Evolutionary conservation across 2,113 vertebrate genomes (phyloP).

Genomic region (Struthidea cinerea): DNA sequence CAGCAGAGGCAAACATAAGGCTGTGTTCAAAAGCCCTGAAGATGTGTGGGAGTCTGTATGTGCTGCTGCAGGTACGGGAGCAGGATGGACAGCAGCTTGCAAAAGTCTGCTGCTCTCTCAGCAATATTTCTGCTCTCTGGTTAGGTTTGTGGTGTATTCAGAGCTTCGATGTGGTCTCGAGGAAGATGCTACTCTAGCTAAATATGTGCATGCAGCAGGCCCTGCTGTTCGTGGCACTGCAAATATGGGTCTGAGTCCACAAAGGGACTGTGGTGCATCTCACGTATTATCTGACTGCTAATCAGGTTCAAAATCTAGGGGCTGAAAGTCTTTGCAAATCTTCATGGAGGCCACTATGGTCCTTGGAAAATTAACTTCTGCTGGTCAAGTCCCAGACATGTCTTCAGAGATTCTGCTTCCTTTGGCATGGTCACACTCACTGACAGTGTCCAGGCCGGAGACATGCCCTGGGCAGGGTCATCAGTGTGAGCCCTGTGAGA

Average conservation of each 20-base stretch:
- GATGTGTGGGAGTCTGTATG: rapidly evolving
- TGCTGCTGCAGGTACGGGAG: background rate
- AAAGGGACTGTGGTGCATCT: background rate
- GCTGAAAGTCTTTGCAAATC: background rate
- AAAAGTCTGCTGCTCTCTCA: background rate
- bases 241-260: background rate
- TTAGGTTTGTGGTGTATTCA: background rate
- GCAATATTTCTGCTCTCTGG: background rate
- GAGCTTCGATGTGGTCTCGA: background rate
- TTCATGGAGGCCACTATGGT: background rate
- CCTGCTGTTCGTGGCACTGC: background rate
- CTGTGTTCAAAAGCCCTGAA: background rate
- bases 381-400: background rate
- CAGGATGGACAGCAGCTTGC: background rate
- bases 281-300: background rate
- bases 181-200: background rate
- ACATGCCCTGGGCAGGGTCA: rapidly evolving
- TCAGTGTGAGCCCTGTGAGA: background rate
- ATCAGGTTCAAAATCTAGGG: background rate
- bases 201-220: background rate
- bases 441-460: background rate
- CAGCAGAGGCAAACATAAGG: background rate
- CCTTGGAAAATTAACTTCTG: background rate
- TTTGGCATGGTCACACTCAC: rapidly evolving
- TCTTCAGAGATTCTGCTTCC: background rate